phyloP scores from a whole-genome alignment of 2,888 invertebrate genomes.

The Sarcophaga variegata region DNA sequence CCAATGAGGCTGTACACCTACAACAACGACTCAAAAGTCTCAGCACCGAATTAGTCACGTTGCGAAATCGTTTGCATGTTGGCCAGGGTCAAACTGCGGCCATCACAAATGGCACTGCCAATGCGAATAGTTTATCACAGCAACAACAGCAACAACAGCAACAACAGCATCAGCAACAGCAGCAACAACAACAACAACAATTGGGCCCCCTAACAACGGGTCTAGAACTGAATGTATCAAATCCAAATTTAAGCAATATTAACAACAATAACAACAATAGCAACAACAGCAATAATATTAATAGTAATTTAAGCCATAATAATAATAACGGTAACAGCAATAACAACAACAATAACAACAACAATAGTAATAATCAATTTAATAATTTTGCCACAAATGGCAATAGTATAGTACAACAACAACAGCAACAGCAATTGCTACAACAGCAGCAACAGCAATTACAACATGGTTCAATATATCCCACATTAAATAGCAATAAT shows the following conservation, averaged over 20 bases:
- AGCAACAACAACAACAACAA: slow-evolving; percentile 68
- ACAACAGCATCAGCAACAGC: slow-evolving; percentile 74
- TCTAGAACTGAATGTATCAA: slow-evolving; percentile 77
- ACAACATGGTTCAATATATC: slow-evolving; percentile 68
- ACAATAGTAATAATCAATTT: slow-evolving; percentile 57
- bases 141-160: slow-evolving; percentile 74
- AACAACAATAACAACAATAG: slow-evolving; percentile 43
- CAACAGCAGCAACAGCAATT: slow-evolving; percentile 61
- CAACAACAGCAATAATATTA: slow-evolving; percentile 57
- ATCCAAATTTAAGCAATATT: slow-evolving; percentile 75
- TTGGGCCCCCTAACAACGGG: slow-evolving; percentile 70
- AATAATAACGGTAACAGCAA: slow-evolving; percentile 60
- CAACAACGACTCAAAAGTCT: slow-evolving; percentile 95
- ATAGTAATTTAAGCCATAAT: slow-evolving; percentile 61
- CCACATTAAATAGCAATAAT: slow-evolving; percentile 65
- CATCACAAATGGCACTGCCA: slow-evolving; percentile 71
- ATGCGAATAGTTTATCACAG: slow-evolving; percentile 68
- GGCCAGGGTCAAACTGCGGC: slow-evolving; percentile 82
- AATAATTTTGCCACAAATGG: slow-evolving; percentile 61
- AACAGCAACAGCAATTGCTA: slow-evolving; percentile 40
- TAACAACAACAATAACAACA: slow-evolving; percentile 50
- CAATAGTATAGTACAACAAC: slow-evolving; percentile 67
- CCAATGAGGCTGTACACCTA: slow-evolving; percentile 96
- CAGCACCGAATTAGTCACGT: slow-evolving; percentile 94
- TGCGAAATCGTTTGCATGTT: slow-evolving; percentile 94